Percentiles rank a stretch among this genome's conserved stretches.
These are phyloP conservation scores for Ianthella basta DNA, from an alignment of 37 sponge, comb jelly and placozoan species.

Conservation along the genomic window DNA sequence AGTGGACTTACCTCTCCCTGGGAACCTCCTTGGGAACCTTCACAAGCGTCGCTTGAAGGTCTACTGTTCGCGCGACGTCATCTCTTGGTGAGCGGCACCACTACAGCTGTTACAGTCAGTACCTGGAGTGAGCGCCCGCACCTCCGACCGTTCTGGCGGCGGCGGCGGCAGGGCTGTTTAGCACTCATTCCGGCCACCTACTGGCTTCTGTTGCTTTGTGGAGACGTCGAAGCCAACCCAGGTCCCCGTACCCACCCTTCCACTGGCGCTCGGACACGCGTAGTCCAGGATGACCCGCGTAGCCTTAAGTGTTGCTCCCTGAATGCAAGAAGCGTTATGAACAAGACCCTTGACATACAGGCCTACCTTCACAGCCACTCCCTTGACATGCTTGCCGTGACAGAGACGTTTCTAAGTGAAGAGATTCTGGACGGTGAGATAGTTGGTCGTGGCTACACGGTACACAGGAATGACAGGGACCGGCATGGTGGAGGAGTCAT, in stretches of 20 bases:
- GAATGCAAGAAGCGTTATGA: not conserved
- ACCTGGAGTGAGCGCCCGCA: too few relatives aligned
- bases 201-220: not conserved
- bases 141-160: too few relatives aligned
- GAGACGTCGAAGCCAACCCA: not conserved
- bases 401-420: slow-evolving; percentile 16
- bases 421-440: slow-evolving; percentile 9
- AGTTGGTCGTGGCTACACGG: not conserved
- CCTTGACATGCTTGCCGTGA: not conserved
- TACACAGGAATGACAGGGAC: slow-evolving; percentile 15
- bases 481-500: slow-evolving; percentile 40
- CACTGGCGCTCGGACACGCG: not conserved
- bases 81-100: not conserved
- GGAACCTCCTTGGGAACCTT: not conserved
- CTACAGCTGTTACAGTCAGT: too few relatives aligned
- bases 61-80: not conserved
- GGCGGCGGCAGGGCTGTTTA: too few relatives aligned
- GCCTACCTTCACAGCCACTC: not conserved
- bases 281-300: not conserved
- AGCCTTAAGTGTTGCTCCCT: slow-evolving; percentile 1
- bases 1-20: not conserved
- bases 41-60: not conserved
- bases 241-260: not conserved
- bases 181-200: too few relatives aligned
- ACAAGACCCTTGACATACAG: slow-evolving; percentile 16